Conservation (phyloP, 1,140 invertebrate species). For the Orchestia grillus region DNA sequence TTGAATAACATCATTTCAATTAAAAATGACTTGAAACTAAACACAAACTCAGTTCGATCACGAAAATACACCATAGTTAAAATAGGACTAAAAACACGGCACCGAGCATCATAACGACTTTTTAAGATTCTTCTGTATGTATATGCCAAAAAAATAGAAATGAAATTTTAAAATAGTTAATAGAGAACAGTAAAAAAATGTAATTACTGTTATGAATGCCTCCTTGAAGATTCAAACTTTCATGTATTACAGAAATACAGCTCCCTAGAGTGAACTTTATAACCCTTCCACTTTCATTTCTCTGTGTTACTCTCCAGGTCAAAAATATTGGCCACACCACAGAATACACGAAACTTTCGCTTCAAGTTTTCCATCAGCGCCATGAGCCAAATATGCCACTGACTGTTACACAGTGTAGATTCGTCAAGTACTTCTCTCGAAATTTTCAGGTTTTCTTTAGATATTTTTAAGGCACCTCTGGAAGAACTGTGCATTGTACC, state of each 20-base stretch:
- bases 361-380: not conserved
- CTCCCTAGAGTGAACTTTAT: not conserved
- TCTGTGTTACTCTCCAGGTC: not conserved
- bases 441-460: not conserved
- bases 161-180: no score
- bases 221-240: not conserved
- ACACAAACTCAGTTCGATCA: no score
- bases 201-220: not conserved
- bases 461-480: not conserved
- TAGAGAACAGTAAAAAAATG: not conserved
- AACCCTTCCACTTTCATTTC: not conserved
- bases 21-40: no score
- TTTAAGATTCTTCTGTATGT: no score
- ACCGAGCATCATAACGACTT: no score
- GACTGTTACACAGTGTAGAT: not conserved
- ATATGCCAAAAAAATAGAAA: no score
- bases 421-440: not conserved
- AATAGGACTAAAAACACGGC: no score
- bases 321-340: not conserved
- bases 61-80: no score
- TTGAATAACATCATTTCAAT: no score
- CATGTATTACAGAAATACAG: not conserved
- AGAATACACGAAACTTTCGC: not conserved
- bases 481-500: not conserved
- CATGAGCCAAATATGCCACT: not conserved